phyloP scores from a whole-genome alignment of 2,888 invertebrate species.

The Tipula lateralis region DNA sequence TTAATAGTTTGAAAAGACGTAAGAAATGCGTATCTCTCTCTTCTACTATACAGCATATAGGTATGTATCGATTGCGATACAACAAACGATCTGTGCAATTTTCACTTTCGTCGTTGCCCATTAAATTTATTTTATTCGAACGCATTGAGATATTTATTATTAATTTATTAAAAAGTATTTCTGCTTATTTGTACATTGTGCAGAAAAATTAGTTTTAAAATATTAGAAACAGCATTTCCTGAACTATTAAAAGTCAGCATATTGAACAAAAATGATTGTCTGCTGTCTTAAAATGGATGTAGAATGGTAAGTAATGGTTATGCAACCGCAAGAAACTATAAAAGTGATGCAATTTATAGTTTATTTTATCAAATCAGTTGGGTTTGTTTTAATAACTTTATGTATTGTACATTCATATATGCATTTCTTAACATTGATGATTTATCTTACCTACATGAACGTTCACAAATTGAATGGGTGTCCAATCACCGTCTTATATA shows the following conservation, averaged over 20 bases:
- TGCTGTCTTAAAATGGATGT: not conserved
- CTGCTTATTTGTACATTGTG: too few relatives aligned
- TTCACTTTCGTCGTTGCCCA: not conserved
- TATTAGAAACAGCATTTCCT: not conserved
- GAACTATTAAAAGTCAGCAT: slow-evolving; percentile 11
- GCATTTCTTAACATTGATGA: not conserved
- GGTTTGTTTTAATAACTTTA: not conserved
- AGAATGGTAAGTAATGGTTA: not conserved
- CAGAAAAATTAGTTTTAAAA: not conserved
- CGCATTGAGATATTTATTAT: not conserved
- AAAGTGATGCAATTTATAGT: not conserved
- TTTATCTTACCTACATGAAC: not conserved
- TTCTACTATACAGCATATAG: not conserved
- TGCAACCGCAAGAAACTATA: not conserved
- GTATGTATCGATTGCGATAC: not conserved
- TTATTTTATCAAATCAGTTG: not conserved
- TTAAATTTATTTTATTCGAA: not conserved
- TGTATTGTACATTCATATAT: too few relatives aligned
- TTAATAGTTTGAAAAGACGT: not conserved
- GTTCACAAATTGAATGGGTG: not conserved
- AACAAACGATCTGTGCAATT: not conserved
- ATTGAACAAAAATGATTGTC: not conserved
- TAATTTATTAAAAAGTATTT: not conserved
- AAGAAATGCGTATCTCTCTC: not conserved
- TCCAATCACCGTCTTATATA: too few relatives aligned